Percentiles rank a stretch among this genome's conserved stretches.
These are phyloP conservation scores for Chrosomus eos DNA, from an alignment of 2,797 vertebrate genomes.

Conservation along the genomic window DNA sequence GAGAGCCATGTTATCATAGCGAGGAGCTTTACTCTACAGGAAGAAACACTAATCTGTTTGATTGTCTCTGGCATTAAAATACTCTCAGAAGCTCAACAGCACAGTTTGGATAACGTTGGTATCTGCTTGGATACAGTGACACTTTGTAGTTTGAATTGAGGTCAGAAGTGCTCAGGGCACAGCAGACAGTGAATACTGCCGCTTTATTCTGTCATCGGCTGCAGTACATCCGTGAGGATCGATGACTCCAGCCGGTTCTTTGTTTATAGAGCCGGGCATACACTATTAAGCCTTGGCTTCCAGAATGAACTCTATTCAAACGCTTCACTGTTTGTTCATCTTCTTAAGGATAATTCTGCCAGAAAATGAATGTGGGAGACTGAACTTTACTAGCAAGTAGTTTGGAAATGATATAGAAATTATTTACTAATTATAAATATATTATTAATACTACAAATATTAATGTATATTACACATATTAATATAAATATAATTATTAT, in stretches of 20 bases:
- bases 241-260: constrained; percentile 24
- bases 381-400: background rate
- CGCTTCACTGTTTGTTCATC: background rate
- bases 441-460: background rate
- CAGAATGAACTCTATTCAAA: constrained; percentile 36
- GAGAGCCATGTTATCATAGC: background rate
- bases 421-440: background rate
- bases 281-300: constrained; percentile 6
- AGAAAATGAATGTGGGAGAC: background rate
- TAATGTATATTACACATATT: background rate
- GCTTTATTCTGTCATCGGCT: constrained; percentile 27
- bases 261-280: constrained; percentile 21
- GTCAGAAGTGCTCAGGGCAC: background rate
- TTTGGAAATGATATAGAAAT: background rate
- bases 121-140: background rate
- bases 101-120: constrained; percentile 14
- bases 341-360: background rate
- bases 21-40: constrained; percentile 10
- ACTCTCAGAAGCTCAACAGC: constrained; percentile 7
- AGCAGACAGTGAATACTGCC: constrained; percentile 9
- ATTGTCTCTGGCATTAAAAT: constrained; percentile 20
- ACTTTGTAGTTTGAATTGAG: constrained; percentile 12
- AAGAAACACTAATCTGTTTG: constrained; percentile 13
- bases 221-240: constrained; percentile 23
- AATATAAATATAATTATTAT: background rate